Percentiles rank a stretch among this genome's conserved stretches.
Evolutionary conservation across 2,888 invertebrate genomes (phyloP).

Genomic region (Pecten maximus): DNA sequence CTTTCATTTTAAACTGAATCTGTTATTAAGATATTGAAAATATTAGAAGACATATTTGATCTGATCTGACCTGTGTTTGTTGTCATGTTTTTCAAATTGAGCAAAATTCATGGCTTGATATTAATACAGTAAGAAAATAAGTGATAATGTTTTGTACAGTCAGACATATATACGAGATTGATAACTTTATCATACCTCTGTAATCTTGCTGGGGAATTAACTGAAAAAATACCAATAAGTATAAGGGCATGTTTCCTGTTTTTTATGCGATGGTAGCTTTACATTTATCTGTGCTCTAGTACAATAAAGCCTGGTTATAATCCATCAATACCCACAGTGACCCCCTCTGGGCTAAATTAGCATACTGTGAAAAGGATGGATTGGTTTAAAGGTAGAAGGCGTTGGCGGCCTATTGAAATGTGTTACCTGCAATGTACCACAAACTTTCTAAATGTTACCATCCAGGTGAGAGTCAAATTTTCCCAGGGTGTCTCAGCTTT

Average conservation of each 20-base stretch:
- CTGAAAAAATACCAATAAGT: conserved; percentile 1
- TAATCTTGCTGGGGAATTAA: background rate
- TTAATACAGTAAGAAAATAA: too few species aligned
- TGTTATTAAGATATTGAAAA: too few species aligned
- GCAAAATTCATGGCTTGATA: background rate
- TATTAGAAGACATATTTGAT: too few species aligned
- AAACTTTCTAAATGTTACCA: background rate
- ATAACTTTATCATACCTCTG: background rate
- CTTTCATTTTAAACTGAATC: too few species aligned
- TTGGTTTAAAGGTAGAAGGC: background rate
- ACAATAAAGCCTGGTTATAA: background rate
- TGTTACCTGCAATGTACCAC: conserved; percentile 24
- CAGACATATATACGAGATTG: background rate
- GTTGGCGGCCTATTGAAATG: background rate
- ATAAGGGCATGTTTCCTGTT: background rate
- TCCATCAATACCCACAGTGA: background rate
- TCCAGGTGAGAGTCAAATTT: background rate
- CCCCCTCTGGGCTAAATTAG: conserved; percentile 12
- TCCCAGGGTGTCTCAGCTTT: background rate
- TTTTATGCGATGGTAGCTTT: background rate
- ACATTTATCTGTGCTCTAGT: background rate
- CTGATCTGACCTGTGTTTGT: too few species aligned
- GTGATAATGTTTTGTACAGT: background rate
- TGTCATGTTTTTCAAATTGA: conserved; percentile 11
- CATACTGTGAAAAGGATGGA: conserved; percentile 1